Evolutionary conservation across 1,140 invertebrate genomes (phyloP).

Genomic region (Zaprionus kolodkinae): DNA sequence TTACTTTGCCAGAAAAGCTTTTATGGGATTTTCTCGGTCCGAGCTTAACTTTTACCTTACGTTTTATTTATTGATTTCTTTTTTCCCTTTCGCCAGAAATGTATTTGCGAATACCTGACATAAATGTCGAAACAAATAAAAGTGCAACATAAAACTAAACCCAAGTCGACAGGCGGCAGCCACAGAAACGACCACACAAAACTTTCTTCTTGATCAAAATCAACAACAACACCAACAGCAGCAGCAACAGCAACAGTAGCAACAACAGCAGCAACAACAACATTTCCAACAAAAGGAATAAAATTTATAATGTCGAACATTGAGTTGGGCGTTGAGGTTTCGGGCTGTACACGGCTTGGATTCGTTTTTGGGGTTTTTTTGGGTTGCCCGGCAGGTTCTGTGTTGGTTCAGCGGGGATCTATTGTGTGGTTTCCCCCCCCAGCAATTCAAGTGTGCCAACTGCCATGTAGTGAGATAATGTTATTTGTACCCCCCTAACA

Average conservation of each 20-base stretch:
- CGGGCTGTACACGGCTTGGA: too few relatives aligned
- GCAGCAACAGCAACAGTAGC: neutral
- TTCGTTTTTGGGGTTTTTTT: neutral
- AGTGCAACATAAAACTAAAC: conserved; percentile 71
- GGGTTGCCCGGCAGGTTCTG: conserved; percentile 5
- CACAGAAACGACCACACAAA: conserved; percentile 56
- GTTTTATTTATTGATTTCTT: conserved; percentile 67
- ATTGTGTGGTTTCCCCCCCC: conserved; percentile 67
- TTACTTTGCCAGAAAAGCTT: conserved; percentile 44
- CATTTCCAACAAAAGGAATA: conserved; percentile 14
- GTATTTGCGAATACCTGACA: conserved; percentile 43
- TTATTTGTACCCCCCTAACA: conserved; percentile 51
- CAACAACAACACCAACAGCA: conserved; percentile 7
- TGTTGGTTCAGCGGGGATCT: conserved; percentile 36
- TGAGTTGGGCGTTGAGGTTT: conserved; percentile 13
- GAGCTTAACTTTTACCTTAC: conserved; percentile 49
- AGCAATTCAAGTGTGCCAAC: conserved; percentile 74
- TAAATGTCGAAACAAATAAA: conserved; percentile 76
- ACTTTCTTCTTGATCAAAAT: conserved; percentile 42
- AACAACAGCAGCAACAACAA: neutral
- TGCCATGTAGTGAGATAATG: conserved; percentile 71
- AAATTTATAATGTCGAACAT: conserved; percentile 49
- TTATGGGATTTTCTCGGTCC: conserved; percentile 52
- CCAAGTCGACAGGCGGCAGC: conserved; percentile 63
- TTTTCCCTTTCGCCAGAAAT: conserved; percentile 14